A percentile compares a stretch with the other conserved stretches of the same genome.
These are phyloP conservation scores for Venturia canescens DNA, from an alignment of 1,140 invertebrate species.

Conservation along the genomic window DNA sequence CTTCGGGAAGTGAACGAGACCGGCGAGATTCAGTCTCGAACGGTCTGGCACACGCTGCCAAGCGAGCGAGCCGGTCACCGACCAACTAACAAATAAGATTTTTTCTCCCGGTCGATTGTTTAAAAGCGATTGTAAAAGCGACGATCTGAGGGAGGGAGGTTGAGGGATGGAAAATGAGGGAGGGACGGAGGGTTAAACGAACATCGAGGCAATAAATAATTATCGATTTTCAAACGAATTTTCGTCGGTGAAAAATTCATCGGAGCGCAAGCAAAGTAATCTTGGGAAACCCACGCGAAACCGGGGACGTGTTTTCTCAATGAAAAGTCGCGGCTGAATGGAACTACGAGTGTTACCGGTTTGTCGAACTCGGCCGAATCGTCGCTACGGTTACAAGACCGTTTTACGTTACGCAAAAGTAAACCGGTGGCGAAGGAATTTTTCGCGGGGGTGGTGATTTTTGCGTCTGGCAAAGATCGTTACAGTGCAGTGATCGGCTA, in stretches of 20 bases:
- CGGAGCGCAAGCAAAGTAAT: neutral
- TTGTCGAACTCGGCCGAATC: neutral
- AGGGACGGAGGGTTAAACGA: neutral
- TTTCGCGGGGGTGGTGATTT: slow-evolving; percentile 8
- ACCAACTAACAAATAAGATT: neutral
- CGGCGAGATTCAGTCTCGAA: slow-evolving; percentile 18
- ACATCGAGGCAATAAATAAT: neutral
- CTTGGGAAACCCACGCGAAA: neutral
- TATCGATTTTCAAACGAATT: neutral
- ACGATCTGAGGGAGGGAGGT: neutral
- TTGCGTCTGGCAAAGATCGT: neutral
- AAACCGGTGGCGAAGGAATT: neutral
- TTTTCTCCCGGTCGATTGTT: neutral
- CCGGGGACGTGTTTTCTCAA: slow-evolving; percentile 9
- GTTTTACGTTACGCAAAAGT: neutral
- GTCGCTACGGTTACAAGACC: neutral
- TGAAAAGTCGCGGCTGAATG: slow-evolving; percentile 9
- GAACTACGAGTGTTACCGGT: slow-evolving; percentile 5
- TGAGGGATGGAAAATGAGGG: neutral
- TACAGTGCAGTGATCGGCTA: too few relatives aligned
- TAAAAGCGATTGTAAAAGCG: neutral
- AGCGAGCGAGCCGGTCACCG: slow-evolving; percentile 4
- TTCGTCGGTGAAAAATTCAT: neutral
- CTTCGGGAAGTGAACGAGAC: slow-evolving; percentile 17
- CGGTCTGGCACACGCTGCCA: slow-evolving; percentile 17